phyloP scores from a whole-genome alignment of 2,113 vertebrate species.

The Thamnaconus septentrionalis region DNA sequence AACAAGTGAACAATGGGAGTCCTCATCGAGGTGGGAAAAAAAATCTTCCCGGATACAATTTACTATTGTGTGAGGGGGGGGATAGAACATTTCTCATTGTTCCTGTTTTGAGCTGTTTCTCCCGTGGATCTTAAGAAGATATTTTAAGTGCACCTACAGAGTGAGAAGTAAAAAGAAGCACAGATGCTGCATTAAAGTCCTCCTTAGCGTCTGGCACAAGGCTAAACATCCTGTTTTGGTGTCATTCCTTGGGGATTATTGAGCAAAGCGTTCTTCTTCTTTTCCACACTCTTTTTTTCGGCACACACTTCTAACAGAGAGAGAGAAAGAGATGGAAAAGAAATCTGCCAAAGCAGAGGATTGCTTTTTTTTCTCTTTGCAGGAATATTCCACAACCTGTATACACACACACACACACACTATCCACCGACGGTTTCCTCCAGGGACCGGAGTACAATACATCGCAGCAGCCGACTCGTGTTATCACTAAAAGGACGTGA shows the following conservation, averaged over 20 bases:
- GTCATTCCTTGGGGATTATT: conserved; percentile 39
- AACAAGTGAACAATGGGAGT: no score
- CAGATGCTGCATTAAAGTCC: conserved; percentile 14
- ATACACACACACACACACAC: conserved; percentile 11
- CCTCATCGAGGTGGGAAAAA: no score
- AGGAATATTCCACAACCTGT: no score
- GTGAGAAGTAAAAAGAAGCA: conserved; percentile 1
- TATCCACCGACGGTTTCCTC: conserved; percentile 40
- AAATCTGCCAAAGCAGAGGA: no score
- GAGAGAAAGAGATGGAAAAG: conserved; percentile 17
- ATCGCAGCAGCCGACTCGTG: conserved; percentile 37
- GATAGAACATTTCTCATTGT: background rate
- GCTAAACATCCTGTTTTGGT: conserved; percentile 52
- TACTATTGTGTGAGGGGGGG: no score
- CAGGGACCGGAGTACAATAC: conserved; percentile 51
- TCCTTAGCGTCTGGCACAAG: conserved; percentile 30
- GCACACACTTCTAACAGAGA: conserved; percentile 40
- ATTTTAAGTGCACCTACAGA: background rate
- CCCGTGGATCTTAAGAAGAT: background rate
- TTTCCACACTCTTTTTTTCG: conserved; percentile 30
- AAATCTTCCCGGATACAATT: no score
- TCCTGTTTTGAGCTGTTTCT: background rate
- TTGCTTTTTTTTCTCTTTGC: no score
- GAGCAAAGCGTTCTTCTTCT: conserved; percentile 45
- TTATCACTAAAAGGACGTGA: conserved; percentile 46